Percentiles rank a stretch among this genome's conserved stretches.
These are phyloP conservation scores for Anoplopoma fimbria DNA, from an alignment of 2,113 vertebrate species.

Conservation along the genomic window DNA sequence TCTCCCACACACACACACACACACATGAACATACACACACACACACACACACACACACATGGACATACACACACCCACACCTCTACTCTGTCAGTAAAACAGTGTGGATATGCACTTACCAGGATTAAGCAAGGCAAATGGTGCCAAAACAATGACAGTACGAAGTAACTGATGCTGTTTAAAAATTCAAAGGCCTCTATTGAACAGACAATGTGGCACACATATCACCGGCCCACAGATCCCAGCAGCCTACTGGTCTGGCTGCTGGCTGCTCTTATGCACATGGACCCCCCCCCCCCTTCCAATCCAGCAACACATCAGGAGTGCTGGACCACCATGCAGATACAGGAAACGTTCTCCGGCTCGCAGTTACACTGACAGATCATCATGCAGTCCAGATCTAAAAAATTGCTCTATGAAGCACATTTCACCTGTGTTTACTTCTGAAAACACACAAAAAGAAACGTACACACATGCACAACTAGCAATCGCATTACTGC, in stretches of 20 bases:
- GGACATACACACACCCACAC: slow-evolving; percentile 30
- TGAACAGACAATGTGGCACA: slow-evolving; percentile 81
- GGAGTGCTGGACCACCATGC: neutral
- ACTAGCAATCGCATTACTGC: slow-evolving; percentile 23
- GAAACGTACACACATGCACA: neutral
- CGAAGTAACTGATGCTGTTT: slow-evolving; percentile 84
- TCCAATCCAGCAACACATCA: slow-evolving; percentile 6
- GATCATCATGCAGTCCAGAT: slow-evolving; percentile 6
- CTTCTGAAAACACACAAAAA: neutral
- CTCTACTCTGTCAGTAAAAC: slow-evolving; percentile 46
- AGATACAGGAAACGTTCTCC: neutral
- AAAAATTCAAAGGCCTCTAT: slow-evolving; percentile 83
- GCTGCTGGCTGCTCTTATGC: slow-evolving; percentile 46
- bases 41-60: slow-evolving; percentile 28
- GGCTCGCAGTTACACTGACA: neutral
- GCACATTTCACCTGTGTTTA: slow-evolving; percentile 29
- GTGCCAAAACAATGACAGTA: slow-evolving; percentile 82
- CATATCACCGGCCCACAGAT: slow-evolving; percentile 70
- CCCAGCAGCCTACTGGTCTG: slow-evolving; percentile 61
- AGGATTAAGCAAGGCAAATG: slow-evolving; percentile 79
- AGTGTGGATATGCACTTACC: slow-evolving; percentile 72
- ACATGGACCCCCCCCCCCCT: slow-evolving; percentile 2
- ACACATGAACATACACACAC: slow-evolving; percentile 14
- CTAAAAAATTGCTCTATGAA: neutral
- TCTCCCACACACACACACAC: slow-evolving; percentile 23